Base-by-base conservation (phyloP, 2,888 invertebrate genomes). In the Tortricodes alternella region DNA sequence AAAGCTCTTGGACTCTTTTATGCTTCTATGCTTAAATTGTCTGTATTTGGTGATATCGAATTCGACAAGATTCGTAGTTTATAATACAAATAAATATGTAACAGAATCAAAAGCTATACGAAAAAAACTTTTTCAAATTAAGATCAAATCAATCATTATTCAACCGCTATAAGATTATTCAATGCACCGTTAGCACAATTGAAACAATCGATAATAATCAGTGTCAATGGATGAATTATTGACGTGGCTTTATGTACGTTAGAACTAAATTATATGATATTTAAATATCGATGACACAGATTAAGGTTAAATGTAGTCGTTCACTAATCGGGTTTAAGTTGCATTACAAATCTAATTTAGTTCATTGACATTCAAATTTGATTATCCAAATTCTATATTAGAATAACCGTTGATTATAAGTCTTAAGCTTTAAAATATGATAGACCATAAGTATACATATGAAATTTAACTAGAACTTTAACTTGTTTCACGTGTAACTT, bases 141-240 rank as follows among this genome's bases (percentile, higher is more conserved):
- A 29, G 29, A 0, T 29, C 11, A 11, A n/a, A 29, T 29, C 29
- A n/a, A 29, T 4, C 29, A 11, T 29, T n/a, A 4, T n/a, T n/a
- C n/a, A 2, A 29, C 21, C 21, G 34, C 34, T 46, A 15, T 23
- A 21, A 29, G 29, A 29, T 19, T 11, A 18, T 29, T 27, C 27
- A 27, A 49, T 50, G 21, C 13, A 39, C 16, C 18, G 7, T 23
- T 5, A 52, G 24, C 34, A n/a, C 43, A 35, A 35, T 43, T 24
- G n/a, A 43, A 55, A 55, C 49, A 55, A 49, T 55, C 19, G 27
- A 27, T 35, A 43, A 55, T 55, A 43, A 55, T 55, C 35, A 43
- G 8, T 37, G 43, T 49, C 43, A 39, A 29, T 32, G 32, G 5
- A 15, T 27, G 24, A 41, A 41, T 19, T 39, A 23, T 41, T 23